These are phyloP conservation scores for Brachionus rotundiformis DNA, from an alignment of 1,140 invertebrate genomes.

Conservation along the genomic window DNA sequence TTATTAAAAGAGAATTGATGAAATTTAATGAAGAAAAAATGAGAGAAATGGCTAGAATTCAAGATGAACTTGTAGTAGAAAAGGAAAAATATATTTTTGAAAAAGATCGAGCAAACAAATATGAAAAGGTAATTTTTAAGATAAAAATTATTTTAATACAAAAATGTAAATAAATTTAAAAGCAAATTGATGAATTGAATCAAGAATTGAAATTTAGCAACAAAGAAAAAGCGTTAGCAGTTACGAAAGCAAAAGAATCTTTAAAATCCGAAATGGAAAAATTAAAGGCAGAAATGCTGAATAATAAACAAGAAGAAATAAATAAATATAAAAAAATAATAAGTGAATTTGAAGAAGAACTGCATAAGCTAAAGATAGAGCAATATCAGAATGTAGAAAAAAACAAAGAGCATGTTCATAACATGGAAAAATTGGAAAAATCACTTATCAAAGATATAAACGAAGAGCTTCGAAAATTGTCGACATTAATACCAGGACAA, in stretches of 20 bases:
- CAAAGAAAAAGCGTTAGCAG: constrained; percentile 32
- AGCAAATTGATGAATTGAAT: constrained; percentile 47
- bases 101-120: background rate
- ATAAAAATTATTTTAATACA: too few species aligned
- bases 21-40: constrained; percentile 43
- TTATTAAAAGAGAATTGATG: constrained; percentile 38
- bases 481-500: background rate
- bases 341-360: constrained; percentile 45
- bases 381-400: constrained; percentile 22
- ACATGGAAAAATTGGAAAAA: constrained; percentile 41
- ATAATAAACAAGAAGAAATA: constrained; percentile 45
- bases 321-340: constrained; percentile 30
- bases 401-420: background rate
- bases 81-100: constrained; percentile 26
- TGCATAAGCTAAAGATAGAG: constrained; percentile 13
- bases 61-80: constrained; percentile 23
- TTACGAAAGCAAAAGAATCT: constrained; percentile 9
- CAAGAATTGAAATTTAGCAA: constrained; percentile 7
- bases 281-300: background rate
- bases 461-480: constrained; percentile 36
- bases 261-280: constrained; percentile 3
- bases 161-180: too few species aligned
- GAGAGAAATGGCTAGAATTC: background rate
- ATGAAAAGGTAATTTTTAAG: background rate
- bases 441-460: constrained; percentile 33